Base-by-base conservation (phyloP, 2,888 invertebrate genomes). In the Hydroisotoma schaefferi region DNA sequence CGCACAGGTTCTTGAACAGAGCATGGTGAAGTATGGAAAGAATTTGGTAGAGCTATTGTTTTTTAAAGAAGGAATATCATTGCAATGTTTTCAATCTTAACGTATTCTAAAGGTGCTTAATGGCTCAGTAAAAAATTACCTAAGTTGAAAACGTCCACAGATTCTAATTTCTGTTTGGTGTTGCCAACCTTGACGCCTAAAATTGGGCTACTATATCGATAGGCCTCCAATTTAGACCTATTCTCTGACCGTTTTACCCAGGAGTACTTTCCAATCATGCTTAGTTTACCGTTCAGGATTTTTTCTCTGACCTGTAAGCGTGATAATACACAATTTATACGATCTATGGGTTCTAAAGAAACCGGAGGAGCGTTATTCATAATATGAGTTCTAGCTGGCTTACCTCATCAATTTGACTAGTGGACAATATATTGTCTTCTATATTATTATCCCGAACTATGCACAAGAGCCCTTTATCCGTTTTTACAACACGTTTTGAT, bases 391-490 rank as follows among this genome's bases (percentile, higher is more conserved):
- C n/a, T n/a, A 6, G 47, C 4, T 12, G 5, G 3, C 5, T 47
- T 49, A 52, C 51, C 51, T 52, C 33, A 8, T 20, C n/a, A 22
- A 52, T 27, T 60, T 74, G 63, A 59, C 75, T 72, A 26, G 74
- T 71, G 58, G 76, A 76, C 20, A 76, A 70, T 10, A 64, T 68
- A 51, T 78, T 75, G 44, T 75, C 74, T 26, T 76, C 73, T 15
- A 82, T 82, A 57, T 82, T 76, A 76, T 85, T 85, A 63, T 81
- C 83, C 55, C 79, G 80, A 20, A 80, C 77, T 59, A 85, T 80
- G 71, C 85, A 85, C 73, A 85, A 83, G 61, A 85, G 74, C 64
- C 81, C 80, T 60, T 79, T 79, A 59, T 77, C 75, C 74, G 74
- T 67, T 75, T 74, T 73, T 73, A 76, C 69, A 74, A 75, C 61